A percentile compares a stretch with the other conserved stretches of the same genome.
These are phyloP conservation scores for Aplodontia rufa DNA, from an alignment of 2,113 vertebrate species.

Conservation along the genomic window DNA sequence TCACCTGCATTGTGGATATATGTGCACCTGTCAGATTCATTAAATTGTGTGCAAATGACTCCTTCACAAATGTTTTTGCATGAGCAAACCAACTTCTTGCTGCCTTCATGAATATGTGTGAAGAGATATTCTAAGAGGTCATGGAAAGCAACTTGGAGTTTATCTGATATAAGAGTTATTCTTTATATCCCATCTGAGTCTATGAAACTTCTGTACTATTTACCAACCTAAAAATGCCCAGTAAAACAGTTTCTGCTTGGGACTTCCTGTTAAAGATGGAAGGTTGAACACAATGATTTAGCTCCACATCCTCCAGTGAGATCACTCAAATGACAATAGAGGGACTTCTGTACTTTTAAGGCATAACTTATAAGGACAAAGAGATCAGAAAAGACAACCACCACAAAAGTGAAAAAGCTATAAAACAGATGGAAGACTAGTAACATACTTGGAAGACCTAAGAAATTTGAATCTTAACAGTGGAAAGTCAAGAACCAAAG, in stretches of 20 bases:
- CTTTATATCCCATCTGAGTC: not conserved
- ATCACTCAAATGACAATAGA: slow-evolving; percentile 12
- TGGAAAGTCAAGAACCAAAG: slow-evolving; percentile 26
- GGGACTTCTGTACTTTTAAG: not conserved
- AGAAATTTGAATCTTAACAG: not conserved
- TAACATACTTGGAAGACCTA: not conserved
- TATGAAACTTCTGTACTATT: slow-evolving; percentile 2
- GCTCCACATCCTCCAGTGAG: not conserved
- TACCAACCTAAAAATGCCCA: not conserved
- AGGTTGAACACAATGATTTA: not conserved
- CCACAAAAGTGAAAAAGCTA: not conserved
- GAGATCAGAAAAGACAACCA: not conserved
- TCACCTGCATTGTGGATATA: not conserved
- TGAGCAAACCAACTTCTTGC: not conserved
- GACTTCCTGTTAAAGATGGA: not conserved
- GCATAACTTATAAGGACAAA: not conserved
- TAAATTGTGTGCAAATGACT: not conserved
- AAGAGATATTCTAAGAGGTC: not conserved
- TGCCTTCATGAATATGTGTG: not conserved
- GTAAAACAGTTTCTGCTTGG: slow-evolving; percentile 15
- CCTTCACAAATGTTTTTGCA: not conserved
- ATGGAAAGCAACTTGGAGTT: not conserved
- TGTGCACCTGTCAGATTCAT: not conserved
- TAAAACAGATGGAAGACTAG: not conserved
- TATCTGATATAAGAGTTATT: not conserved